Evolutionary conservation across 2,113 vertebrate species (phyloP), one percentile per base, ranked within the genome.

Genomic region (Picathartes gymnocephalus): DNA sequence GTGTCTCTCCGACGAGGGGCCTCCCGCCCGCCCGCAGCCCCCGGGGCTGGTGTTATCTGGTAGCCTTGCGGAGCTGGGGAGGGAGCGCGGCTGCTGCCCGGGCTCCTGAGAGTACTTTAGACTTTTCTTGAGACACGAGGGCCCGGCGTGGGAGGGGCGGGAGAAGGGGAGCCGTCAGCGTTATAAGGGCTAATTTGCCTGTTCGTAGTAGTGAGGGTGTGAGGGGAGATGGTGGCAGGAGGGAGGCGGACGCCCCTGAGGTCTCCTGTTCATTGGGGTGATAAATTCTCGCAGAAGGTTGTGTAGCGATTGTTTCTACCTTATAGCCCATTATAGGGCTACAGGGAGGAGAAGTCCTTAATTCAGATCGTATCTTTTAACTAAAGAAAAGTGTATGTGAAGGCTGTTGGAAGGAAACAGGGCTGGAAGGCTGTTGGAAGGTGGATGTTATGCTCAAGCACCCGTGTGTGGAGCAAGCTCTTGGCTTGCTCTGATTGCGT

Each of bases 41-140:
- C 57, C 72, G 58, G 44, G 88, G 85, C 65, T 3, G 70, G 39
- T 31, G 88, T 96, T 96, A 97, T 96, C 96, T 96, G 69, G 79
- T 97, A 96, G 82, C 96, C 94, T 97, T 96, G 92, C 66, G 95
- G 92, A 96, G 95, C 73, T 44, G 82, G 69, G 47, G 88, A 88
- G 82, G 65, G 95, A 93, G 81, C 45, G 70, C 22, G 74, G 92
- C 92, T 71, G 84, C 76, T 73, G 76, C 54, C 31, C 33, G 25
- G 27, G 10, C 74, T 84, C 45, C 31, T 22, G 4, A 50, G 95
- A 97, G 96, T 91, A 97, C 96, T 97, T 97, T 92, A 96, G 97
- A 96, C 96, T 71, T 56, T 45, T 5, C 69, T 62, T 16, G 42
- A 91, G 72, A 53, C 88, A 47, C 37, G 39, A 14, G 76, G 93